Base-by-base conservation (phyloP, 2,888 invertebrate genomes). In the Agonopterix alstromeriana region DNA sequence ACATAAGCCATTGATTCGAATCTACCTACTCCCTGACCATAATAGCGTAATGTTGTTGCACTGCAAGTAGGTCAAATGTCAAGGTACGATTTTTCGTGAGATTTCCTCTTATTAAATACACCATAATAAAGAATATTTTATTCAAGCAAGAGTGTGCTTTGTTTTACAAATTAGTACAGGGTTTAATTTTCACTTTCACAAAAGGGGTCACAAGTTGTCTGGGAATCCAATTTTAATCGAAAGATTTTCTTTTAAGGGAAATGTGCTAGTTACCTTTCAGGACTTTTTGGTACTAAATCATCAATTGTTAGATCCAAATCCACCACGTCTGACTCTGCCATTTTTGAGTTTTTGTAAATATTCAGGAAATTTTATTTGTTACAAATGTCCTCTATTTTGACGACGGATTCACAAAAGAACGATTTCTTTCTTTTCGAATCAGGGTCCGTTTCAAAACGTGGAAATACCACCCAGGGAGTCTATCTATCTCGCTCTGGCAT, bases 281-380 rank as follows among this genome's bases (percentile, higher is more conserved):
- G 81, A 67, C 86, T 87, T 69, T 88, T 88, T 47, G 88, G 87
- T 65, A 88, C 82, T 66, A 88, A 77, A 71, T 87, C 86, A 60
- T 88, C 87, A 56, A 87, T 86, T 43, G 82, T 83, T 58, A 84
- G 69, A 73, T 86, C 84, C 61, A 83, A 74, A 68, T 82, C 81
- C 55, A 81, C 82, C 54, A 83, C 76, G 54, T 83, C 84, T 45
- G 86, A 70, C 61, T 83, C 87, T 77, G 85, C 83, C 87, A 88
- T 87, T 74, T 62, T 73, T 50, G 43, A 48, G 27, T 56, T 57
- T 50, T 53, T 63, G 57, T 55, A 52, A 65, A 55, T 63, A 58
- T 53, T 56, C 62, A 55, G 51, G 47, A 49, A 54, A 52, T 57
- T 57, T 48, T 44, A 49, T 51, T 42, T 50, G 46, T 51, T 47